Base-by-base conservation (phyloP, 2,797 vertebrate genomes). In the Delichon dasypus region DNA sequence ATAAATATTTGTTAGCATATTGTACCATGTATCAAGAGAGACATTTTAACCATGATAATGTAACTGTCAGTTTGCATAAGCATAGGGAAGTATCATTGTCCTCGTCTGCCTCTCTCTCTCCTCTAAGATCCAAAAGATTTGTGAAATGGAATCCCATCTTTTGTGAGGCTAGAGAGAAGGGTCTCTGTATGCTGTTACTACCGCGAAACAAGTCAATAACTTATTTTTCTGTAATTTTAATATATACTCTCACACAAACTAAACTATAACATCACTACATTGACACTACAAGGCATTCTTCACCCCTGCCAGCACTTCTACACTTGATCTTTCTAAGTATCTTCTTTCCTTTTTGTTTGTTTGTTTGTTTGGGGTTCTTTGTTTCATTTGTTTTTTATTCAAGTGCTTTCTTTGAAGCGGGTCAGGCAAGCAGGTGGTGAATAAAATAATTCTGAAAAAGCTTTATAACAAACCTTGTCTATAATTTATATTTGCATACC, bases 401-500 rank as follows among this genome's bases (percentile, higher is more conserved):
- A 4, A 3, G 10, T 21, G 6, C 19, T 64, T 75, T 86, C 32
- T 78, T 51, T 64, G 57, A 34, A 61, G 16, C 12, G 5, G 6
- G 10, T 25, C 5, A n/a, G 34, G 44, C 23, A 72, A 76, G 30
- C 15, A 62, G 8, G 1, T 16, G 26, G 16, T n/a, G 30, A 88
- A 66, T 19, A 57, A 68, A 65, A 30, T 50, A 79, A 21, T 8
- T 16, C 26, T n/a, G 20, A 45, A 25, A 47, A 44, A 74, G 42
- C 21, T 50, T 60, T 57, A 68, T 11, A 54, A 58, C 15, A 68
- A 83, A 55, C 8, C 4, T 47, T 17, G 10, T 34, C 21, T 48
- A 19, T 14, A 19, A 53, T 6, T 65, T 87, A 20, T 25, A 26
- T 72, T 73, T 85, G 67, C 94, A 74, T 97, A 98, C 98, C 97